These are phyloP conservation scores for Hephaestus fuliginosus DNA, from an alignment of 2,797 vertebrate species.

Conservation along the genomic window DNA sequence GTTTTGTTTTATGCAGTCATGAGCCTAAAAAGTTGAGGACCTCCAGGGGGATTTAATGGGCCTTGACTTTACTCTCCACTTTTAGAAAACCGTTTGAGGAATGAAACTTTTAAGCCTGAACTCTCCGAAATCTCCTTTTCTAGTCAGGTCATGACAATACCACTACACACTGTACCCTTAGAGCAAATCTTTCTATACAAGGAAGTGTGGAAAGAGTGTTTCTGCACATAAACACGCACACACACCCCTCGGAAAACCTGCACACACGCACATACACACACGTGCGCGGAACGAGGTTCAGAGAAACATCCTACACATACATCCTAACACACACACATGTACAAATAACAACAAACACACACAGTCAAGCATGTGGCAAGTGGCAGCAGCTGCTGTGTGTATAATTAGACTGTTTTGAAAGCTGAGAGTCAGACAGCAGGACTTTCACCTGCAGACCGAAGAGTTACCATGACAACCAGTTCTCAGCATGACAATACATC, in stretches of 20 bases:
- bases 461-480: slow-evolving; percentile 66
- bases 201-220: slow-evolving; percentile 1
- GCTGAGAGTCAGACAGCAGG: slow-evolving; percentile 69
- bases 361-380: slow-evolving; percentile 66
- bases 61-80: slow-evolving; percentile 1
- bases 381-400: slow-evolving; percentile 82
- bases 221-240: slow-evolving; percentile 25
- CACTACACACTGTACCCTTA: neutral
- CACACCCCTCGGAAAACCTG: slow-evolving; percentile 2
- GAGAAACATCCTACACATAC: slow-evolving; percentile 11
- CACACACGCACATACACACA: slow-evolving; percentile 14
- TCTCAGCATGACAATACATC: slow-evolving; percentile 52
- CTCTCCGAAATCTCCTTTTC: neutral
- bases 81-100: neutral
- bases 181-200: slow-evolving; percentile 9
- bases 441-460: slow-evolving; percentile 77
- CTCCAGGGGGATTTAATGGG: neutral
- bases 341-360: slow-evolving; percentile 29
- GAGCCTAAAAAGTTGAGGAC: neutral
- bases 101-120: neutral
- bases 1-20: neutral
- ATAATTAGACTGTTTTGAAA: slow-evolving; percentile 86
- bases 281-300: neutral
- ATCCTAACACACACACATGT: neutral
- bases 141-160: neutral